Evolutionary conservation across 2,113 vertebrate genomes (phyloP).

Genomic region (Columba janthina): DNA sequence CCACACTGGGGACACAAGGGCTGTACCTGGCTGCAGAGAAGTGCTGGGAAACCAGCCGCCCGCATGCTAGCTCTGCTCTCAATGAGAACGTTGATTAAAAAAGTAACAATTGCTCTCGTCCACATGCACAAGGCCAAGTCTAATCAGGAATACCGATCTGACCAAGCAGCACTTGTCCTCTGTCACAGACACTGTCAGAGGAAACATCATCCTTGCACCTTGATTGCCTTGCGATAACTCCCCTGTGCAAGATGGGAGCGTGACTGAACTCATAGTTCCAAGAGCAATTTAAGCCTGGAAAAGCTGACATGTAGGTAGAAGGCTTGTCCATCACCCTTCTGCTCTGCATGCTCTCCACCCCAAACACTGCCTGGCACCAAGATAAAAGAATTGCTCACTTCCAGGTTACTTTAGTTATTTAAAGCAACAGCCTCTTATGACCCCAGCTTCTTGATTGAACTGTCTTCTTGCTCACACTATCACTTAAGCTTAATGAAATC

Average conservation of each 20-base stretch:
- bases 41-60: not conserved
- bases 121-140: not conserved
- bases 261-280: not conserved
- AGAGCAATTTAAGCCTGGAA: not conserved
- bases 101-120: not conserved
- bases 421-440: not conserved
- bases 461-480: not conserved
- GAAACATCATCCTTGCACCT: not conserved
- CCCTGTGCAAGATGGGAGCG: not conserved
- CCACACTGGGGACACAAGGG: accelerated
- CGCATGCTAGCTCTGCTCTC: not conserved
- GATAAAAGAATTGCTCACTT: not conserved
- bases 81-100: accelerated
- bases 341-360: not conserved
- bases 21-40: not conserved
- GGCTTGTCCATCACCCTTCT: not conserved
- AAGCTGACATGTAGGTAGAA: not conserved
- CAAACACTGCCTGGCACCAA: not conserved
- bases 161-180: not conserved
- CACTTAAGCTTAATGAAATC: not conserved
- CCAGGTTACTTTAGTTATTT: not conserved
- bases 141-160: not conserved
- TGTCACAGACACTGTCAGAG: not conserved
- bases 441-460: not conserved
- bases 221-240: not conserved